Evolutionary conservation across 2,113 vertebrate genomes (phyloP).

Genomic region (Triplophysa tibetana): DNA sequence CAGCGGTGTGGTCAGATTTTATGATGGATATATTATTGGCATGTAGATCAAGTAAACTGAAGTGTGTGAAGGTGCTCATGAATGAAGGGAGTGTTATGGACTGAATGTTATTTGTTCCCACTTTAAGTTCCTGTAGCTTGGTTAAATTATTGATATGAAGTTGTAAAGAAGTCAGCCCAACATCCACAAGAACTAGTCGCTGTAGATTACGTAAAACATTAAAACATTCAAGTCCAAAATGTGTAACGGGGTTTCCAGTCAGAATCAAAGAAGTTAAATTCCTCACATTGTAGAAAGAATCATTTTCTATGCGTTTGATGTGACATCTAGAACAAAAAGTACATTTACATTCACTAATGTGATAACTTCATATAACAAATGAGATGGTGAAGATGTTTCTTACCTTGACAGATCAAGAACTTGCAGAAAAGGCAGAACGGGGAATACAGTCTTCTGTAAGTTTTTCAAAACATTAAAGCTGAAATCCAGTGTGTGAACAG

Average conservation of each 20-base stretch:
- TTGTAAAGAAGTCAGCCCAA: conserved; percentile 33
- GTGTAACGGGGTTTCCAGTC: conserved; percentile 40
- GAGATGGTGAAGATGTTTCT: background rate
- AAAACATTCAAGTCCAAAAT: conserved; percentile 16
- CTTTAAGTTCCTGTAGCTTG: conserved; percentile 42
- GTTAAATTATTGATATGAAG: conserved; percentile 31
- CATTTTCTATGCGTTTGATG: conserved; percentile 35
- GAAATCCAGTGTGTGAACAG: conserved; percentile 33
- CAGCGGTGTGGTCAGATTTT: conserved; percentile 8
- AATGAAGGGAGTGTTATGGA: conserved; percentile 39
- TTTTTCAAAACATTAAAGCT: conserved; percentile 39
- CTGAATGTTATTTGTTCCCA: conserved; percentile 38
- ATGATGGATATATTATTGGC: conserved; percentile 49
- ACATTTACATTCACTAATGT: background rate
- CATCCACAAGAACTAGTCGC: conserved; percentile 38
- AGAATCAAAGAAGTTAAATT: conserved; percentile 49
- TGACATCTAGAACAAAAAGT: conserved; percentile 39
- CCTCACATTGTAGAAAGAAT: conserved; percentile 46
- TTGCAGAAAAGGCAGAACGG: conserved; percentile 4
- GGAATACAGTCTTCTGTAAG: conserved; percentile 33
- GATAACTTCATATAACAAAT: background rate
- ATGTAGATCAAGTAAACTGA: conserved; percentile 39
- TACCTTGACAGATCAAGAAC: conserved; percentile 47
- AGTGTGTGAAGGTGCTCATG: conserved; percentile 42
- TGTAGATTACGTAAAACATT: conserved; percentile 27